phyloP scores from a whole-genome alignment of 2,888 invertebrate species.

The Hemistola chrysoprasaria region DNA sequence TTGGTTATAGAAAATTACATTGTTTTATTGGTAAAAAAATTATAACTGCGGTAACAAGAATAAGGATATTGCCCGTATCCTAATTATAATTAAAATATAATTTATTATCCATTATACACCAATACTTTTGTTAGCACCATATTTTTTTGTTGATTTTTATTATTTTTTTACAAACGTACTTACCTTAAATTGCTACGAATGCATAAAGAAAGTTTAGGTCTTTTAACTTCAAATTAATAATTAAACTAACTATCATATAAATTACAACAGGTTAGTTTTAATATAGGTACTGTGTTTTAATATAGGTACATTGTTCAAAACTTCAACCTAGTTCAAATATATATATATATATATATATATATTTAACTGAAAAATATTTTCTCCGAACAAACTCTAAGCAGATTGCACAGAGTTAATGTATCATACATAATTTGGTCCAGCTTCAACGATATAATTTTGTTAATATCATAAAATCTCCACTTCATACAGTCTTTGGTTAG shows the following conservation, averaged over 20 bases:
- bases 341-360: slow-evolving; percentile 42
- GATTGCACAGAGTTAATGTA: slow-evolving; percentile 33
- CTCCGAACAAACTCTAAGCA: slow-evolving; percentile 7
- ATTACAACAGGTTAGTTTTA: slow-evolving; percentile 49
- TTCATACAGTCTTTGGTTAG: slow-evolving; percentile 79
- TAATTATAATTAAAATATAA: slow-evolving; percentile 51
- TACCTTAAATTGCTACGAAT: slow-evolving; percentile 72
- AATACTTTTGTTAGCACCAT: slow-evolving; percentile 78
- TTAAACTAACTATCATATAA: slow-evolving; percentile 40
- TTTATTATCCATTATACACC: slow-evolving; percentile 56
- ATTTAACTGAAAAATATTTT: slow-evolving; percentile 38
- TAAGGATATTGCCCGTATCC: slow-evolving; percentile 64
- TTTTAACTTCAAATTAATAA: slow-evolving; percentile 52
- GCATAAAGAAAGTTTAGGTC: slow-evolving; percentile 67
- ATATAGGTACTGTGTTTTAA: no score
- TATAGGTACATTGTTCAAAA: slow-evolving; percentile 34
- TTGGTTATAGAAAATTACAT: slow-evolving; percentile 60
- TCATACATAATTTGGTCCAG: slow-evolving; percentile 68
- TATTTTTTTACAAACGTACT: slow-evolving; percentile 72
- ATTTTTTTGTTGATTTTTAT: slow-evolving; percentile 55
- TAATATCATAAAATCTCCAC: slow-evolving; percentile 58
- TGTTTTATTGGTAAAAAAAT: slow-evolving; percentile 69
- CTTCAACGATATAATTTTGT: slow-evolving; percentile 62
- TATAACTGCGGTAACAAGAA: slow-evolving; percentile 65
- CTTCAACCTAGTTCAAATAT: slow-evolving; percentile 47